phyloP scores from a whole-genome alignment of 1,140 invertebrate species.

The Akabosia matsudoensis region DNA sequence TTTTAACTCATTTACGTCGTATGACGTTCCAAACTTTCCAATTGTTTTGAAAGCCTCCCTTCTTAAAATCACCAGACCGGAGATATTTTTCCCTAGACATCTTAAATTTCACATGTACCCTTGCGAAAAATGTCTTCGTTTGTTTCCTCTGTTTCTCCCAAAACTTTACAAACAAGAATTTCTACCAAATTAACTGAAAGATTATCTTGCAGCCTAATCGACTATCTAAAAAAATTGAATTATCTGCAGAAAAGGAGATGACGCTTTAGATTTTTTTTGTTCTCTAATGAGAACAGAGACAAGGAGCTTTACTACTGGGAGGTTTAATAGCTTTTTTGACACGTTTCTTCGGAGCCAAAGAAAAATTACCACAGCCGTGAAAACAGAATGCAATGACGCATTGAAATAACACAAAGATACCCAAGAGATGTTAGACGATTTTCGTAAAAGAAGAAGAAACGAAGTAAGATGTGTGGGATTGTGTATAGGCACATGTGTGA shows the following conservation, averaged over 20 bases:
- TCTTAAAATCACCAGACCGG: neutral
- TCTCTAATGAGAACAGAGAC: conserved; percentile 21
- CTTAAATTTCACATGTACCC: neutral
- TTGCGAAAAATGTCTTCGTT: too few species aligned
- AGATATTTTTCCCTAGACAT: neutral
- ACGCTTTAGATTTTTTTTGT: neutral
- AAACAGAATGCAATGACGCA: too few species aligned
- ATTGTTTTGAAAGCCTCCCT: neutral
- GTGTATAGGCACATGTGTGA: neutral
- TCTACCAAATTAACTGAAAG: too few species aligned
- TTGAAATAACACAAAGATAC: too few species aligned
- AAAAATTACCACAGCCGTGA: conserved; percentile 39
- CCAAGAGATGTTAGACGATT: too few species aligned
- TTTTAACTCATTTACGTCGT: too few species aligned
- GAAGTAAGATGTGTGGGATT: too few species aligned
- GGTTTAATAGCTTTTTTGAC: conserved; percentile 43
- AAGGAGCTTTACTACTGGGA: conserved; percentile 11
- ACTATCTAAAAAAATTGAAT: too few species aligned
- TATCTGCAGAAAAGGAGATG: too few species aligned
- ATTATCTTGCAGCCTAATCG: too few species aligned
- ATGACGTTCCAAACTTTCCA: neutral
- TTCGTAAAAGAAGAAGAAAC: too few species aligned
- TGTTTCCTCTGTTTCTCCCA: neutral
- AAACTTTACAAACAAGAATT: neutral
- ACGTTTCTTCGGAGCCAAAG: conserved; percentile 32